These are phyloP conservation scores for Girardia tigrina DNA, from an alignment of 2,888 invertebrate species.

Conservation along the genomic window DNA sequence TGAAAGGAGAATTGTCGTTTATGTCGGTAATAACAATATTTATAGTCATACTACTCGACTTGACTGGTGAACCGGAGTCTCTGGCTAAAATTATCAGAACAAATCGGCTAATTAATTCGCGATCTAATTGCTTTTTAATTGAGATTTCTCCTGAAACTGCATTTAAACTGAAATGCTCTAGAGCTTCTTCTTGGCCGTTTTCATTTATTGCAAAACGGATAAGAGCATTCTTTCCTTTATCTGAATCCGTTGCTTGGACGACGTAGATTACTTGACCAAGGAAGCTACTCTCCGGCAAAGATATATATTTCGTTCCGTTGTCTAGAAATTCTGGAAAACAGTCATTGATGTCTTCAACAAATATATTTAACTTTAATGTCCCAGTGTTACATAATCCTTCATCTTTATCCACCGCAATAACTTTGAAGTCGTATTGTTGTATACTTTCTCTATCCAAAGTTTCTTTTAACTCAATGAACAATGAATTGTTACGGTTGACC, in stretches of 20 bases:
- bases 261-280: slow-evolving; percentile 10
- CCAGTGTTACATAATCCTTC: slow-evolving; percentile 2
- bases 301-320: neutral
- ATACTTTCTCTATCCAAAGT: slow-evolving; percentile 12
- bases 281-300: neutral
- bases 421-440: neutral
- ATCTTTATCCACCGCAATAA: neutral
- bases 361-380: neutral
- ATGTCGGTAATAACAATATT: neutral
- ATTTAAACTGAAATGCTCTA: neutral
- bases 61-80: neutral
- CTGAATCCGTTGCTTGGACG: neutral
- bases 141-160: neutral
- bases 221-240: neutral
- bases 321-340: neutral
- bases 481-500: neutral
- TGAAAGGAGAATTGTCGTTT: neutral
- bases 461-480: neutral
- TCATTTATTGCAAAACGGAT: neutral
- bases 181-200: neutral
- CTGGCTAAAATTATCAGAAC: neutral
- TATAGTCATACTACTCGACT: neutral
- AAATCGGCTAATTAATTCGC: neutral
- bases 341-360: slow-evolving; percentile 20
- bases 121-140: neutral